phyloP scores from a whole-genome alignment of 1,140 invertebrate genomes.

The Holotrichia oblita region DNA sequence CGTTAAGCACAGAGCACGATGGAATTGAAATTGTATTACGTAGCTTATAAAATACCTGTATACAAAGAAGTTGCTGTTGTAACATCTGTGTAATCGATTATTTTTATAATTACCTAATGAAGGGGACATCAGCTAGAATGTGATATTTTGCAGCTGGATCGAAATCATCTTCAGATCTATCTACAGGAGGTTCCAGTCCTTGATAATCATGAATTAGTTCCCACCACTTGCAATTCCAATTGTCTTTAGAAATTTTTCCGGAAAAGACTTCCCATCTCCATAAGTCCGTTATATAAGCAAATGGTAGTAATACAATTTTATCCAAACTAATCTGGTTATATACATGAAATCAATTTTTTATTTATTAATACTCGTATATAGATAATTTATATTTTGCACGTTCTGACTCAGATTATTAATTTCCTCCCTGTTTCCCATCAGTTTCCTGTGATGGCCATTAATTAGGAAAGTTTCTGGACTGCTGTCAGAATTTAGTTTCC shows the following conservation, averaged over 20 bases:
- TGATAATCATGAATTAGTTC: slow-evolving; percentile 76
- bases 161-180: too few relatives aligned
- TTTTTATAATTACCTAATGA: slow-evolving; percentile 75
- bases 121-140: slow-evolving; percentile 83
- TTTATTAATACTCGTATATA: not conserved
- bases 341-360: slow-evolving; percentile 29
- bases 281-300: slow-evolving; percentile 85
- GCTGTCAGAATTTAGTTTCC: too few relatives aligned
- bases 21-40: slow-evolving; percentile 89
- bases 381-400: too few relatives aligned
- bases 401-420: too few relatives aligned
- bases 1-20: too few relatives aligned
- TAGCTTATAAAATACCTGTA: slow-evolving; percentile 87
- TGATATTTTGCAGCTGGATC: slow-evolving; percentile 89
- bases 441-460: too few relatives aligned
- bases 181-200: too few relatives aligned
- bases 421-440: too few relatives aligned
- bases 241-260: slow-evolving; percentile 72
- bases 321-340: slow-evolving; percentile 71
- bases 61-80: too few relatives aligned
- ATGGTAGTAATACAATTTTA: slow-evolving; percentile 89
- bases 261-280: slow-evolving; percentile 90
- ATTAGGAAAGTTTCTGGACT: too few relatives aligned
- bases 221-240: slow-evolving; percentile 85
- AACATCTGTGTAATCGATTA: too few relatives aligned